phyloP scores from a whole-genome alignment of 2,113 vertebrate species.

The Zosterops hypoxanthus region DNA sequence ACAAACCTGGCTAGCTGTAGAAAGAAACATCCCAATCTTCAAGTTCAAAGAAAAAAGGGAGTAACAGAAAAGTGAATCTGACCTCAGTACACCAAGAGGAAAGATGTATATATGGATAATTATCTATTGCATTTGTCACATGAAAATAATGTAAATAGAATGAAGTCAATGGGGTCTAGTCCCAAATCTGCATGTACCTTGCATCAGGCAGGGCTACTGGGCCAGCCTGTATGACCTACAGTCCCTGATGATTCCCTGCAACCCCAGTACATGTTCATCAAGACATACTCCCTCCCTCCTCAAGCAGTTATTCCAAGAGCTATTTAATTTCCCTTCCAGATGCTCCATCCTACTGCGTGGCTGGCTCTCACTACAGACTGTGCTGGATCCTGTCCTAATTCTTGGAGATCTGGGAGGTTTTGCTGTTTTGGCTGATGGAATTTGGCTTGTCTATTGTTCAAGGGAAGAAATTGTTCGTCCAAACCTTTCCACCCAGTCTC shows the following conservation, averaged over 20 bases:
- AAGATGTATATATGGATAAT: background rate
- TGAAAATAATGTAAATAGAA: background rate
- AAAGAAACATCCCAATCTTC: background rate
- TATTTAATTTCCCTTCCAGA: conserved; percentile 16
- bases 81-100: background rate
- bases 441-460: background rate
- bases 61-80: background rate
- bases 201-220: background rate
- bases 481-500: background rate
- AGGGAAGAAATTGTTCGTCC: background rate
- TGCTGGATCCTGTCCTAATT: conserved; percentile 12
- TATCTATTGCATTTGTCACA: background rate
- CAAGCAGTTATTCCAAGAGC: background rate
- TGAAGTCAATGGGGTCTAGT: background rate
- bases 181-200: background rate
- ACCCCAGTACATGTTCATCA: background rate
- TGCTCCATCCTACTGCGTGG: background rate
- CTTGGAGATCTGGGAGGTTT: background rate
- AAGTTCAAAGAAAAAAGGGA: background rate
- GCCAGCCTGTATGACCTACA: background rate
- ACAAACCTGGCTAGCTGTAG: background rate
- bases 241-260: background rate
- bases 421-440: background rate
- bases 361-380: background rate
- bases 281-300: background rate